Base-by-base conservation (phyloP, 2,888 invertebrate genomes). In the Oeneis ivallda region DNA sequence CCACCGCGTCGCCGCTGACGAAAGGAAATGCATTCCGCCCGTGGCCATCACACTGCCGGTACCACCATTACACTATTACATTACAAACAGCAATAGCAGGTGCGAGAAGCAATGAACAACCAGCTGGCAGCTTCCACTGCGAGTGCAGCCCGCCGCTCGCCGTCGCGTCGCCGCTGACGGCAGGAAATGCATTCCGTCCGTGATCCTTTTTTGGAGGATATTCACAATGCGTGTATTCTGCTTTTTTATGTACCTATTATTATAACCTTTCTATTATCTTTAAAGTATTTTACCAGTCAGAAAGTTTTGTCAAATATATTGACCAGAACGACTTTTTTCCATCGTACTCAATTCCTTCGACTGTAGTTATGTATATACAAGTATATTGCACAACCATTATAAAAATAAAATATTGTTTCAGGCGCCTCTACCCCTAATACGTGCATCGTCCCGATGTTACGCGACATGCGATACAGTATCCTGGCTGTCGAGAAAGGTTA, bases 61-160 rank as follows among this genome's bases (percentile, higher is more conserved):
- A 74, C 17, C 19, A 8, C 17, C 9, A 34, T 5, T 5, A 2
- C 32, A 34, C 32, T 34, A 34, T 34, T n/a, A n/a, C n/a, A n/a
- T n/a, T 73, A 76, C 80, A 0, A 82, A 77, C 17, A 85, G 92
- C 72, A 94, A 94, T 70, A 94, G 94, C 0, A 94, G 93, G 13
- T 95, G 95, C 75, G 92, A 93, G 67, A 94, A 95, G 70, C 86
- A 81, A 15, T 95, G 95, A 74, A 95, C 79, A 93, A 92, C 71
- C 86, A n/a, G n/a, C 89, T 2, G 94, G 94, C 2, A 90, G 92
- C 34, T 93, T 91, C 79, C 90, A 91, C 74, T 95, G 95, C 82
- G 87, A 86, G 68, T 95, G 95, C 76, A 74, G 83, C 2, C 74
- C 85, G 8, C 94, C 94, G 2, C 93, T 89, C 73, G 75, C 78